These are phyloP conservation scores for Amyelois transitella DNA, from an alignment of 1,140 invertebrate genomes.

Conservation along the genomic window DNA sequence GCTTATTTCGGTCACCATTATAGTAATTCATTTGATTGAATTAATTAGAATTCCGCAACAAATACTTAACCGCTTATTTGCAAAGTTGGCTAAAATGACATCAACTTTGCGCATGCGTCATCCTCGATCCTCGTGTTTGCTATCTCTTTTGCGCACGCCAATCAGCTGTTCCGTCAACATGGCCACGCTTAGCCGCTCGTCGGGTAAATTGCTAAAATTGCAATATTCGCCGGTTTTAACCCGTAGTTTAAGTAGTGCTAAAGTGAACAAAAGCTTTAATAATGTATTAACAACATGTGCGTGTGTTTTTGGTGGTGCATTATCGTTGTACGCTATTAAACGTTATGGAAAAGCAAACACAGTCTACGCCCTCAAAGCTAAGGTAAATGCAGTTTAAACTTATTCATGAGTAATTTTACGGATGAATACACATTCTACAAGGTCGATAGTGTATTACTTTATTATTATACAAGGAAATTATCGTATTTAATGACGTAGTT, in stretches of 20 bases:
- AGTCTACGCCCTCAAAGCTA: conserved; percentile 61
- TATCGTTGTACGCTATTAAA: conserved; percentile 49
- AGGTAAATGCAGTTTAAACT: conserved; percentile 35
- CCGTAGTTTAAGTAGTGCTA: conserved; percentile 47
- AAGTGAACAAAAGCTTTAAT: conserved; percentile 35
- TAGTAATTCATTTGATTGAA: no score
- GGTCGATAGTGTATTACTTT: background rate
- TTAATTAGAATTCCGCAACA: no score
- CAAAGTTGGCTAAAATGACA: background rate
- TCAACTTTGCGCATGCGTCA: conserved; percentile 26
- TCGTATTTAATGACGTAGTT: conserved; percentile 10
- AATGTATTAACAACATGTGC: conserved; percentile 56
- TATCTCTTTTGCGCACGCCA: conserved; percentile 38
- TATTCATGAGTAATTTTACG: background rate
- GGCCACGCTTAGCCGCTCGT: conserved; percentile 56
- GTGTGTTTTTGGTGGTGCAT: conserved; percentile 48
- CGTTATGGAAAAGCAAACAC: conserved; percentile 35
- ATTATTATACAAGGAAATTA: background rate
- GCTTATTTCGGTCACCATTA: no score
- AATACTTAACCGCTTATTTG: background rate
- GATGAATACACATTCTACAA: background rate
- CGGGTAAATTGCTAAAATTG: conserved; percentile 54
- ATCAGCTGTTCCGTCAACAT: conserved; percentile 61
- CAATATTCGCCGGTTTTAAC: conserved; percentile 40
- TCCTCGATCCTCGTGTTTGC: conserved; percentile 11